Evolutionary conservation across 1,140 invertebrate species (phyloP).

Genomic region (Euschistus heros): DNA sequence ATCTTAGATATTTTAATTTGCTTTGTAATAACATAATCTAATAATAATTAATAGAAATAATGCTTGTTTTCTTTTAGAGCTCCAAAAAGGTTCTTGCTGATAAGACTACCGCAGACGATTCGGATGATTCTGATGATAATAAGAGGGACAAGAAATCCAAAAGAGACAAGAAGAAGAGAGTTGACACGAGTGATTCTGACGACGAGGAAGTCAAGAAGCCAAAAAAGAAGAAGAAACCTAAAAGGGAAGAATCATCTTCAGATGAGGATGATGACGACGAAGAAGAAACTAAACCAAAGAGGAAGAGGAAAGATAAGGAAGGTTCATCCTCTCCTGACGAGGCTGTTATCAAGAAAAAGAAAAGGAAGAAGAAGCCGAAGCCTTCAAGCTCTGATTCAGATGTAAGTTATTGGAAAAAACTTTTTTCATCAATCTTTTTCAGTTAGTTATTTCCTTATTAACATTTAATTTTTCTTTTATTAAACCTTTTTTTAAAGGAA

Average conservation of each 20-base stretch:
- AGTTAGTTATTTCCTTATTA: neutral
- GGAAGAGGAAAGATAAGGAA: slow-evolving; percentile 55
- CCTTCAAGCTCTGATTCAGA: slow-evolving; percentile 47
- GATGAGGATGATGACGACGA: slow-evolving; percentile 51
- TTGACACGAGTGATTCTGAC: slow-evolving; percentile 40
- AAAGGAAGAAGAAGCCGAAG: slow-evolving; percentile 55
- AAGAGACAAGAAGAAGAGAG: slow-evolving; percentile 41
- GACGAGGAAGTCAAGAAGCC: slow-evolving; percentile 55
- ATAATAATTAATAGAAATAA: too few species aligned
- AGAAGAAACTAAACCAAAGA: slow-evolving; percentile 44
- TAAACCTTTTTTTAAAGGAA: slow-evolving; percentile 27
- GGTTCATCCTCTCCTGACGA: slow-evolving; percentile 47
- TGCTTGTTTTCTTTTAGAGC: too few species aligned
- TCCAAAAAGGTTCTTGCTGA: slow-evolving; percentile 32
- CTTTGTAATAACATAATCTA: too few species aligned
- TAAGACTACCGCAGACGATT: slow-evolving; percentile 47
- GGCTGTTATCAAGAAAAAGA: slow-evolving; percentile 47
- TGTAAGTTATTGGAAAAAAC: slow-evolving; percentile 29
- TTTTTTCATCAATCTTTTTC: neutral
- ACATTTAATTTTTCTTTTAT: slow-evolving; percentile 6
- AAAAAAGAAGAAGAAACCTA: slow-evolving; percentile 51
- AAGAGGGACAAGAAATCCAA: slow-evolving; percentile 40
- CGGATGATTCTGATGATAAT: slow-evolving; percentile 45
- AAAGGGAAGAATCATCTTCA: slow-evolving; percentile 36
- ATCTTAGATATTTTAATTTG: slow-evolving; percentile 9